Percentiles rank a stretch among this genome's conserved stretches.
phyloP scores from a whole-genome alignment of 2,888 invertebrate genomes.

The Nomada fabriciana region DNA sequence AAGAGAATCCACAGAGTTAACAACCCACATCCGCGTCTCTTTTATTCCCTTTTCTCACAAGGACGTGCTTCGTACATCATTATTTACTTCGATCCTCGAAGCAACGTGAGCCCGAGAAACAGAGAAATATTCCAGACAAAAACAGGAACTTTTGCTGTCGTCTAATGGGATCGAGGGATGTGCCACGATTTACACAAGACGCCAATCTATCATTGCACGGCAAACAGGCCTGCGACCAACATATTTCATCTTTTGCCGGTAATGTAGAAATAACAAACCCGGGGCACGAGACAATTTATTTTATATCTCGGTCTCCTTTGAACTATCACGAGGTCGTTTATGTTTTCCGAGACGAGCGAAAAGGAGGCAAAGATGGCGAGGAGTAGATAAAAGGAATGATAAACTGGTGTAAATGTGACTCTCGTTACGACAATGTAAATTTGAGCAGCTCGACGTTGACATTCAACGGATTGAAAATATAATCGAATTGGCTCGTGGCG shows the following conservation, averaged over 20 bases:
- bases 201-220: slow-evolving; percentile 61
- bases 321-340: slow-evolving; percentile 70
- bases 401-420: slow-evolving; percentile 48
- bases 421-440: slow-evolving; percentile 59
- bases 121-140: slow-evolving; percentile 43
- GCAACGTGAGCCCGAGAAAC: slow-evolving; percentile 31
- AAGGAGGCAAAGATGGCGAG: slow-evolving; percentile 58
- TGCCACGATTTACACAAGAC: slow-evolving; percentile 66
- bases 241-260: slow-evolving; percentile 73
- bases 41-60: background rate
- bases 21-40: slow-evolving; percentile 34
- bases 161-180: slow-evolving; percentile 62
- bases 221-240: slow-evolving; percentile 65
- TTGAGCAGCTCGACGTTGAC: slow-evolving; percentile 24
- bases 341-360: slow-evolving; percentile 68
- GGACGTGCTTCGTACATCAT: slow-evolving; percentile 47
- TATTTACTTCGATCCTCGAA: slow-evolving; percentile 50
- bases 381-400: background rate
- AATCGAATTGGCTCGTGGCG: slow-evolving; percentile 29
- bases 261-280: slow-evolving; percentile 80
- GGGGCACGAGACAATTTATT: slow-evolving; percentile 70
- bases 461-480: slow-evolving; percentile 19
- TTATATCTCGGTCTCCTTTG: slow-evolving; percentile 74
- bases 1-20: slow-evolving; percentile 41
- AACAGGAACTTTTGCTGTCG: slow-evolving; percentile 26